Conservation (phyloP, 2,888 invertebrate genomes). For the Drosophila flavopinicola region DNA sequence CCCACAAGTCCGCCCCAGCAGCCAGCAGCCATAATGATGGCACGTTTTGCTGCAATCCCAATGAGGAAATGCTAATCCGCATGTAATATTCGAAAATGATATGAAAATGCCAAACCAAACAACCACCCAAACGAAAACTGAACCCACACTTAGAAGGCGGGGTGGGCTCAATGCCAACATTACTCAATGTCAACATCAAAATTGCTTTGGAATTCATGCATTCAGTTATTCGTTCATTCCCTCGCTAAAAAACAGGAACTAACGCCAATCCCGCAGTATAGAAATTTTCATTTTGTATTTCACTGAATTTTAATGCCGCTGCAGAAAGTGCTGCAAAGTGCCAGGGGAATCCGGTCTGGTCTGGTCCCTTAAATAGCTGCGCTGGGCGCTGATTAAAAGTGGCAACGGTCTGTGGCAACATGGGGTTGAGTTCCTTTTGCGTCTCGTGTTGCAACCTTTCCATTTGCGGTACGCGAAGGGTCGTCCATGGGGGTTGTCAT, state of each 20-base stretch:
- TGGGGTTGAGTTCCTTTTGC: constrained; percentile 49
- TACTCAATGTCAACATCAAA: constrained; percentile 80
- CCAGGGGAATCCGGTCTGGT: constrained; percentile 40
- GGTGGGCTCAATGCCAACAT: constrained; percentile 61
- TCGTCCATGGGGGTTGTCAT: constrained; percentile 47
- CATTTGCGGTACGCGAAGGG: constrained; percentile 46
- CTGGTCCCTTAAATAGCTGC: constrained; percentile 68
- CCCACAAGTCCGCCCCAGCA: constrained; percentile 28
- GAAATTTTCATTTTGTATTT: constrained; percentile 71
- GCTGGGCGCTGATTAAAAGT: constrained; percentile 75
- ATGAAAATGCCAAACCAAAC: constrained; percentile 79
- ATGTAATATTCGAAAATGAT: constrained; percentile 81
- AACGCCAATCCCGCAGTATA: constrained; percentile 52
- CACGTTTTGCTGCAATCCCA: constrained; percentile 76
- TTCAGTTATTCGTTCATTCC: constrained; percentile 48
- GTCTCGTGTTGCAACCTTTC: constrained; percentile 71
- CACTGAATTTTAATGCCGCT: constrained; percentile 62
- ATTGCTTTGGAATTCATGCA: constrained; percentile 81
- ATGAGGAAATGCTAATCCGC: constrained; percentile 81
- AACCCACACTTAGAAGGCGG: constrained; percentile 16
- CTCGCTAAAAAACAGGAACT: constrained; percentile 66
- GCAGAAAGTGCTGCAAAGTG: constrained; percentile 32
- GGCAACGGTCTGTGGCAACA: constrained; percentile 55
- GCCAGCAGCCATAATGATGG: constrained; percentile 49
- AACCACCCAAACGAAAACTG: constrained; percentile 66